phyloP scores from a whole-genome alignment of 1,140 invertebrate genomes.

The Zaprionus kolodkinae region DNA sequence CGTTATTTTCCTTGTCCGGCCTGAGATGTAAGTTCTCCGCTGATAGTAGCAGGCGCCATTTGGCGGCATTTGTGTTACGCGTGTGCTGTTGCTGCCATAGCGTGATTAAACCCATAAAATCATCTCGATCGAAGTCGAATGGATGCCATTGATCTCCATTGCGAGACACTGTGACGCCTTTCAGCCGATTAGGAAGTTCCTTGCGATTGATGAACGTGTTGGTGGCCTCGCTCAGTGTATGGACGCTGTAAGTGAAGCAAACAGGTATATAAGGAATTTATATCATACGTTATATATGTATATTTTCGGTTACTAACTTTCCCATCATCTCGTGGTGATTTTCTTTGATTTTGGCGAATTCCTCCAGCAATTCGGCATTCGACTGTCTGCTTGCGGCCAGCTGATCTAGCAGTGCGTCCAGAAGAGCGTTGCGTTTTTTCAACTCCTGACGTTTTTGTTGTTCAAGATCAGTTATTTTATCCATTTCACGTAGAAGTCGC shows the following conservation, averaged over 20 bases:
- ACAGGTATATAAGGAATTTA: not conserved
- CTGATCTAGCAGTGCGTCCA: slow-evolving; percentile 13
- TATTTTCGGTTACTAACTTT: slow-evolving; percentile 38
- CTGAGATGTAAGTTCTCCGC: not conserved
- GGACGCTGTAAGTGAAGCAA: slow-evolving; percentile 46
- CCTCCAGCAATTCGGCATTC: slow-evolving; percentile 5
- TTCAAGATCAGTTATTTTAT: not conserved
- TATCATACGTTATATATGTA: not conserved
- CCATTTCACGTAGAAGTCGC: slow-evolving; percentile 30
- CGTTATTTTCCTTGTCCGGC: slow-evolving; percentile 14
- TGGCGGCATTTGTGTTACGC: not conserved
- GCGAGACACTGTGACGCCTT: slow-evolving; percentile 45
- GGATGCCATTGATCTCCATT: slow-evolving; percentile 39
- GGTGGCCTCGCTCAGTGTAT: slow-evolving; percentile 52
- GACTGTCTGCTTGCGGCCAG: slow-evolving; percentile 25
- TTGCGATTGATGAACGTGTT: slow-evolving; percentile 51
- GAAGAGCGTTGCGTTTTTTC: slow-evolving; percentile 21
- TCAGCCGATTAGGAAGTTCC: slow-evolving; percentile 50
- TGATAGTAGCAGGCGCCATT: slow-evolving; percentile 52
- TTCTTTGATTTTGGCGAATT: slow-evolving; percentile 4
- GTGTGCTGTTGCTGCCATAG: slow-evolving; percentile 24
- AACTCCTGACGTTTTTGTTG: slow-evolving; percentile 17
- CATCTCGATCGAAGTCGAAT: slow-evolving; percentile 34
- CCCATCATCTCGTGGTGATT: slow-evolving; percentile 33
- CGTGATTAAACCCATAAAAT: slow-evolving; percentile 18